A percentile compares a stretch with the other conserved stretches of the same genome.
These are phyloP conservation scores for Triplophysa yarkandensis DNA, from an alignment of 2,797 vertebrate genomes.

Conservation along the genomic window DNA sequence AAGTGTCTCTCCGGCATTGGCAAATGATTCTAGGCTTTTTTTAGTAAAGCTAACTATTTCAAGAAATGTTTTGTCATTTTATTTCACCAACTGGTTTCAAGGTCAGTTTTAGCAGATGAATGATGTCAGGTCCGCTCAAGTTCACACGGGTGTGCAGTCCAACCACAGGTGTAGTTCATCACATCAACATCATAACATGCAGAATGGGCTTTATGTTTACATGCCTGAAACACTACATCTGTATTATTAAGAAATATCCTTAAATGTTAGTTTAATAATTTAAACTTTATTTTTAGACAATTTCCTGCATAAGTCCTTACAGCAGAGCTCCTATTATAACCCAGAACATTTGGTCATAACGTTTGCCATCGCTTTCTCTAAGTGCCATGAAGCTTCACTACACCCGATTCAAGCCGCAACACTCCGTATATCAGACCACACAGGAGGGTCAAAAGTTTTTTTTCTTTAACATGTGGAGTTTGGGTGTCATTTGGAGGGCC, in stretches of 20 bases:
- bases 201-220: not conserved
- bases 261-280: no score
- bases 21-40: not conserved
- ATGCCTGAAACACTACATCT: not conserved
- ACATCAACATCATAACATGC: not conserved
- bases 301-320: no score
- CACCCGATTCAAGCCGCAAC: not conserved
- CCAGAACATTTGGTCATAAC: not conserved
- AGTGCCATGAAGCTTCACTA: not conserved
- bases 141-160: not conserved
- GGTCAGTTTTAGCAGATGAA: not conserved
- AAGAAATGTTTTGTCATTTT: not conserved
- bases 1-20: not conserved
- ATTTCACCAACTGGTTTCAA: not conserved
- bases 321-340: not conserved
- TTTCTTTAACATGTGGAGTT: conserved; percentile 65
- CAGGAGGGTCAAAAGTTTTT: conserved; percentile 55
- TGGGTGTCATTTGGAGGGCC: conserved; percentile 71
- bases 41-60: not conserved
- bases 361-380: not conserved
- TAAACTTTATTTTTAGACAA: no score
- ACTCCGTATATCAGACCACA: conserved; percentile 47
- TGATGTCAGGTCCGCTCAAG: not conserved
- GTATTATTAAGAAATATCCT: not conserved
- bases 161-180: not conserved